phyloP scores from a whole-genome alignment of 2,888 invertebrate genomes.

The Metacarcinus magister region DNA sequence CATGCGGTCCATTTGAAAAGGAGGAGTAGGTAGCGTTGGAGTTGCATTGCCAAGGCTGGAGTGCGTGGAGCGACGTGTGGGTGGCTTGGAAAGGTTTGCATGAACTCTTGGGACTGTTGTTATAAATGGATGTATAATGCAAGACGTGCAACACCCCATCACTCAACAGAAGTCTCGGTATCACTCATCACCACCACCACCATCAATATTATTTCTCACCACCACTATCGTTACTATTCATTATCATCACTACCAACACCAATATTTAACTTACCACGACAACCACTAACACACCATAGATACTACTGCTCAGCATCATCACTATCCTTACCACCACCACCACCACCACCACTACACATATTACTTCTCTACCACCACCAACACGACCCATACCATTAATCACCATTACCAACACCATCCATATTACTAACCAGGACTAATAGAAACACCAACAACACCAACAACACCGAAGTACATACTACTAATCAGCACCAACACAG shows the following conservation, averaged over 20 bases:
- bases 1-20: background rate
- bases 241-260: background rate
- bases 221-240: background rate
- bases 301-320: background rate
- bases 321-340: background rate
- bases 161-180: background rate
- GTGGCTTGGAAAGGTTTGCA: background rate
- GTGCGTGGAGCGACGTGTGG: background rate
- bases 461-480: background rate
- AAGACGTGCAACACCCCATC: background rate
- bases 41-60: background rate
- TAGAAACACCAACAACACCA: too few species aligned
- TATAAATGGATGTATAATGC: background rate
- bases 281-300: too few species aligned
- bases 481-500: background rate
- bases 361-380: too few species aligned
- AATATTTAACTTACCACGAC: too few species aligned
- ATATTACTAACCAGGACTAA: too few species aligned
- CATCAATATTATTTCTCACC: background rate
- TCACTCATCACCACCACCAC: background rate
- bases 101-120: background rate
- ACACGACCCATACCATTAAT: too few species aligned
- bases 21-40: background rate
- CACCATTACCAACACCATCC: too few species aligned
- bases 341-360: background rate